A percentile compares a stretch with the other conserved stretches of the same genome.
Conservation (phyloP, 2,113 vertebrate genomes). For the Lepus americanus region DNA sequence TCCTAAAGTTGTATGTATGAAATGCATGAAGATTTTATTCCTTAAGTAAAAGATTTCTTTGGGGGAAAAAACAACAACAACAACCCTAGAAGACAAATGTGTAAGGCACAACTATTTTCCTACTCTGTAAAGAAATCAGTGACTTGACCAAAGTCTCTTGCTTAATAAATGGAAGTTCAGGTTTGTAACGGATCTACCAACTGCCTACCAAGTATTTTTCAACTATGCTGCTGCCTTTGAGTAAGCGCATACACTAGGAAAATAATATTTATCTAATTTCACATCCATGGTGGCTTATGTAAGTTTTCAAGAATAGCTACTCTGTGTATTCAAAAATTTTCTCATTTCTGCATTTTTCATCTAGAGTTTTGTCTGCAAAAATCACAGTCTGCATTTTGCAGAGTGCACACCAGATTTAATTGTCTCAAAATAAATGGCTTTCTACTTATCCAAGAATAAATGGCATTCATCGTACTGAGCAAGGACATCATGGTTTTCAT, state of each 20-base stretch:
- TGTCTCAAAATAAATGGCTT: constrained; percentile 68
- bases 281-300: neutral
- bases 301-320: constrained; percentile 37
- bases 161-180: neutral
- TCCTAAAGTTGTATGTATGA: no score
- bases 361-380: constrained; percentile 41
- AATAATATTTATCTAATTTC: constrained; percentile 31
- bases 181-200: neutral
- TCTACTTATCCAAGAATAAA: constrained; percentile 64
- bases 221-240: neutral
- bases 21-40: no score
- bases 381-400: constrained; percentile 52
- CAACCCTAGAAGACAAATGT: neutral
- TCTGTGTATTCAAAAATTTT: constrained; percentile 3
- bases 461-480: constrained; percentile 47
- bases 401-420: neutral
- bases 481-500: constrained; percentile 53
- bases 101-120: neutral
- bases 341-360: constrained; percentile 44
- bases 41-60: no score
- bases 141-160: neutral
- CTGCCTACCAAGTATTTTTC: neutral
- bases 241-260: neutral
- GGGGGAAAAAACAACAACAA: neutral
- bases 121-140: constrained; percentile 1